These are phyloP conservation scores for Drosophila parvula DNA, from an alignment of 1,140 invertebrate species.

Conservation along the genomic window DNA sequence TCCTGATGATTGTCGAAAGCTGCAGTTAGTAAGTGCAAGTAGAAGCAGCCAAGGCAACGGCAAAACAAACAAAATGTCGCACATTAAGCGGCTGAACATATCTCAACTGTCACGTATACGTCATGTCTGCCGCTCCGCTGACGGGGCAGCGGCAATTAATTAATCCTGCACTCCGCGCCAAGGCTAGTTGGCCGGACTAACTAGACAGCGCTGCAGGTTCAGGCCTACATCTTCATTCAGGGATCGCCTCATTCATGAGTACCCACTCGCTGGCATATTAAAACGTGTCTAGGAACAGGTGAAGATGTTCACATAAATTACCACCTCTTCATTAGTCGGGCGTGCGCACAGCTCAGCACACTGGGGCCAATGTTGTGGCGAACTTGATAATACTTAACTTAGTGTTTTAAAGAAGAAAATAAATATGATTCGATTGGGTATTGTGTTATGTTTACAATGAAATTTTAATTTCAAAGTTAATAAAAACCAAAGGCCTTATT, in stretches of 20 bases:
- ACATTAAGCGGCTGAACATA: slow-evolving; percentile 79
- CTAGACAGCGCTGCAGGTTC: slow-evolving; percentile 55
- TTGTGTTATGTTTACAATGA: neutral
- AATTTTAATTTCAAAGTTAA: neutral
- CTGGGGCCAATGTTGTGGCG: slow-evolving; percentile 20
- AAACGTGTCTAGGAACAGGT: slow-evolving; percentile 78
- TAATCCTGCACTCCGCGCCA: slow-evolving; percentile 72
- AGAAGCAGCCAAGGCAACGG: slow-evolving; percentile 1
- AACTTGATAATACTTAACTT: neutral
- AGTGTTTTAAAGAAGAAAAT: too few species aligned
- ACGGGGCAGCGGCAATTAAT: slow-evolving; percentile 70
- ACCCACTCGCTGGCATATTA: slow-evolving; percentile 61
- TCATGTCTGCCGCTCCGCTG: slow-evolving; percentile 59
- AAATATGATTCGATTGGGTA: neutral
- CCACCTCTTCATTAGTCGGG: slow-evolving; percentile 78
- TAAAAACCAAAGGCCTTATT: neutral
- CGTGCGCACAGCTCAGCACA: slow-evolving; percentile 41
- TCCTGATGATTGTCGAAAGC: slow-evolving; percentile 62
- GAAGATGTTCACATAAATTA: slow-evolving; percentile 82
- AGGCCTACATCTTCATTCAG: slow-evolving; percentile 69
- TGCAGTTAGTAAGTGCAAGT: slow-evolving; percentile 48
- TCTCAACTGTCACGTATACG: slow-evolving; percentile 81
- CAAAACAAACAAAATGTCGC: slow-evolving; percentile 81
- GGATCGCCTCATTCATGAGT: slow-evolving; percentile 61
- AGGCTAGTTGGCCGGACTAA: slow-evolving; percentile 30